Evolutionary conservation across 2,113 vertebrate genomes (phyloP), one percentile per base, ranked within the genome.

Genomic region (Scatophagus argus): DNA sequence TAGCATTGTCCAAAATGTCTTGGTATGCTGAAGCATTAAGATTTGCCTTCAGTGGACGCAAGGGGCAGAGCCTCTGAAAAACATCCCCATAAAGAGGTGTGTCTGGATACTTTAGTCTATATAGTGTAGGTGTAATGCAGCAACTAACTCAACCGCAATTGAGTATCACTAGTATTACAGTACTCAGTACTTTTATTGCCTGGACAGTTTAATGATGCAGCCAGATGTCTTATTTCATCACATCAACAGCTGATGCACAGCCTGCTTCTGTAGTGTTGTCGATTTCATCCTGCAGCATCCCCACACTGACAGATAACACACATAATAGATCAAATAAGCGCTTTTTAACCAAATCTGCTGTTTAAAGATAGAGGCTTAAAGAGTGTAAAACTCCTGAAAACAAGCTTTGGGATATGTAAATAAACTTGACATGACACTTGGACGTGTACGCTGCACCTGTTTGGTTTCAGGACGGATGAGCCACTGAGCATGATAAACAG

Each of bases 401-500:
- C 39, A 63, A 31, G 34, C 25, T 32, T 25, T 27, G 8, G 1
- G 27, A 34, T 9, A n/a, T 21, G 27, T 61, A 41, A 54, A 23
- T 38, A 5, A 8, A 29, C n/a, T 23, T 67, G 11, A 43, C 1
- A 38, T 32, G 52, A 8, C 29, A 8, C 6, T 1, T 23, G 25
- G 25, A 59, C 13, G 34, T 25, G n/a, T 23, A 12, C 29, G 13
- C 21, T 72, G 32, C 59, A 81, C 69, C 76, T 83, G 85, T 51
- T 7, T 13, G 16, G 60, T n/a, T 21, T 75, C 44, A 23, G 73
- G 43, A 41, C 60, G 34, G 27, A 29, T 16, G 19, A 55, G 46
- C 38, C 69, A 11, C 55, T 4, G 41, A 60, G 27, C 36, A 29
- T 19, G 16, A 52, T 39, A 65, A 73, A 86, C 74, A 84, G 69